A percentile compares a stretch with the other conserved stretches of the same genome.
These are phyloP conservation scores for Myrmecobius fasciatus DNA, from an alignment of 2,113 vertebrate genomes.

Conservation along the genomic window DNA sequence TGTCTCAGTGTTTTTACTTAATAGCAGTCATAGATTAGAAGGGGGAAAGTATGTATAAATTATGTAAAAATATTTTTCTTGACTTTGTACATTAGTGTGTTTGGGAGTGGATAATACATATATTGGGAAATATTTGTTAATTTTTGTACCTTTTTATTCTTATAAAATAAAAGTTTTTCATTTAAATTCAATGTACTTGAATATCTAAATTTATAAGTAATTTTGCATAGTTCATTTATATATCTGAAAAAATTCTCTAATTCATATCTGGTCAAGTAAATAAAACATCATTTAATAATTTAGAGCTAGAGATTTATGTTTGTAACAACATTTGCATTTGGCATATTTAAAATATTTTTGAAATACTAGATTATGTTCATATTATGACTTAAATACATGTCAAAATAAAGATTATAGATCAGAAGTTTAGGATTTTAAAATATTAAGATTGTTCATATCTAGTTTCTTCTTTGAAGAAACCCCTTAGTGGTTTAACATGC, in stretches of 20 bases:
- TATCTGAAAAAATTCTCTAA: background rate
- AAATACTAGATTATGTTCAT: background rate
- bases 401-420: background rate
- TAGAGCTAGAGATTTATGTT: background rate
- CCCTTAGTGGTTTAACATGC: background rate
- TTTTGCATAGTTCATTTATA: background rate
- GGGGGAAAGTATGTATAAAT: background rate
- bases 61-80: background rate
- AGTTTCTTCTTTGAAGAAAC: background rate
- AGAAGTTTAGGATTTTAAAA: background rate
- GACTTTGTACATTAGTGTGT: background rate
- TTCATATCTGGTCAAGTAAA: background rate
- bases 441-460: background rate
- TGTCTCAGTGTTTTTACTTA: background rate
- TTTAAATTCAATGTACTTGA: background rate
- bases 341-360: background rate
- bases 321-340: background rate
- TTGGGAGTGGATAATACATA: background rate
- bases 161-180: background rate
- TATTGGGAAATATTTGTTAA: background rate
- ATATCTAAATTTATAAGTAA: background rate
- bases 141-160: background rate
- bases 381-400: background rate
- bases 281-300: background rate
- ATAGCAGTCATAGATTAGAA: background rate